Base-by-base conservation (phyloP, 2,797 vertebrate genomes). In the Scleropages formosus region DNA sequence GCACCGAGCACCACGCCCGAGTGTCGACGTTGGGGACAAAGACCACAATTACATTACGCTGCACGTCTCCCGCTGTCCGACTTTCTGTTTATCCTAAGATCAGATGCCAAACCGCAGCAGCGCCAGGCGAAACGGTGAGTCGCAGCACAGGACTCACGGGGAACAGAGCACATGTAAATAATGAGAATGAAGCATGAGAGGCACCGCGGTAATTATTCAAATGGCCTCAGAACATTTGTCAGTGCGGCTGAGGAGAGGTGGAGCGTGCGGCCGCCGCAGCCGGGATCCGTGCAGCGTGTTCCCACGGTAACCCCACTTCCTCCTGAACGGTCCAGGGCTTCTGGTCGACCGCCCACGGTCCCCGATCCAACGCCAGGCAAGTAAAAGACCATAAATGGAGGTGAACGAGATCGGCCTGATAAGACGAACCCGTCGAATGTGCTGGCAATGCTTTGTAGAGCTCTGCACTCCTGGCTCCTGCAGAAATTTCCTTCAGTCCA, bases 381-480 rank as follows among this genome's bases (percentile, higher is more conserved):
- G 47, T 67, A 46, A 67, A 67, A 67, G 9, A 11, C 39, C 64
- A 44, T 4, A 46, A 67, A n/a, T 67, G 18, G 39, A 67, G 65
- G 18, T 20, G 44, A 47, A 67, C 20, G 0, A n/a, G 15, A 10
- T 0, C n/a, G n/a, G 13, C 65, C 4, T 9, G 39, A 67, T 20
- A 47, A 67, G 44, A 15, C 16, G n/a, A 12, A 10, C 1, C 4
- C 10, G 39, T n/a, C 8, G 39, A n/a, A 8, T 12, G 64, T 39
- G 0, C 8, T 46, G n/a, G n/a, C n/a, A n/a, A n/a, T n/a, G n/a
- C n/a, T n/a, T n/a, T n/a, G n/a, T n/a, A n/a, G n/a, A n/a, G n/a
- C n/a, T 47, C 46, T 65, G 20, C 11, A n/a, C 58, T n/a, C n/a
- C n/a, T 13, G 2, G 16, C 64, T 67, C 16, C 10, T 22, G 10